phyloP scores from a whole-genome alignment of 2,797 vertebrate genomes.

The Coranthus polyacanthus region DNA sequence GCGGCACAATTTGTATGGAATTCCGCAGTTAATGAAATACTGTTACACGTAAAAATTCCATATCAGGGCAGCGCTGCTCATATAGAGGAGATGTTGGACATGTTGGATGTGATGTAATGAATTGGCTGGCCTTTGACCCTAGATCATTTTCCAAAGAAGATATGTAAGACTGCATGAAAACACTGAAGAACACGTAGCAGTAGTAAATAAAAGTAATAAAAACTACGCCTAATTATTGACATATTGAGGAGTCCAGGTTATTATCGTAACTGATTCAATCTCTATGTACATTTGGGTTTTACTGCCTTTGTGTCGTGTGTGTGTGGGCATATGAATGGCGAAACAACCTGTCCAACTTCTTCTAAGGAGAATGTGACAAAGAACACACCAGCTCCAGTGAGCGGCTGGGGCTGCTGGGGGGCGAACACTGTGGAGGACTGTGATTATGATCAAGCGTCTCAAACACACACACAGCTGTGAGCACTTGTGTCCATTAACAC shows the following conservation, averaged over 20 bases:
- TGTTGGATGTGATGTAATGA: slow-evolving; percentile 29
- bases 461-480: slow-evolving; percentile 80
- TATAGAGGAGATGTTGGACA: slow-evolving; percentile 29
- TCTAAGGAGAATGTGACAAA: slow-evolving; percentile 62
- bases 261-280: slow-evolving; percentile 19
- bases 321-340: slow-evolving; percentile 30
- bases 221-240: not conserved
- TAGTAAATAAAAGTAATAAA: slow-evolving; percentile 8
- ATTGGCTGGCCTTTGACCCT: not conserved
- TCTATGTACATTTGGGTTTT: slow-evolving; percentile 12
- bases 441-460: slow-evolving; percentile 77
- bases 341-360: slow-evolving; percentile 56
- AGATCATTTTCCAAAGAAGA: too few species aligned
- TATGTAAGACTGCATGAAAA: not conserved
- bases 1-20: slow-evolving; percentile 77
- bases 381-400: slow-evolving; percentile 52
- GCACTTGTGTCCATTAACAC: slow-evolving; percentile 84
- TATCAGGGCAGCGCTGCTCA: slow-evolving; percentile 44
- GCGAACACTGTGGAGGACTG: slow-evolving; percentile 31
- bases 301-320: slow-evolving; percentile 11
- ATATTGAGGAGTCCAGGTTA: not conserved
- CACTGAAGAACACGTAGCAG: too few species aligned
- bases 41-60: slow-evolving; percentile 60
- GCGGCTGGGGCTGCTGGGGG: slow-evolving; percentile 23
- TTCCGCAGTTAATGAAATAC: slow-evolving; percentile 77